Evolutionary conservation across 30 jellyfish, hydroid and myxozoan genomes (phyloP), one percentile per base, ranked within the genome.

Genomic region (Cassiopea xamachana): DNA sequence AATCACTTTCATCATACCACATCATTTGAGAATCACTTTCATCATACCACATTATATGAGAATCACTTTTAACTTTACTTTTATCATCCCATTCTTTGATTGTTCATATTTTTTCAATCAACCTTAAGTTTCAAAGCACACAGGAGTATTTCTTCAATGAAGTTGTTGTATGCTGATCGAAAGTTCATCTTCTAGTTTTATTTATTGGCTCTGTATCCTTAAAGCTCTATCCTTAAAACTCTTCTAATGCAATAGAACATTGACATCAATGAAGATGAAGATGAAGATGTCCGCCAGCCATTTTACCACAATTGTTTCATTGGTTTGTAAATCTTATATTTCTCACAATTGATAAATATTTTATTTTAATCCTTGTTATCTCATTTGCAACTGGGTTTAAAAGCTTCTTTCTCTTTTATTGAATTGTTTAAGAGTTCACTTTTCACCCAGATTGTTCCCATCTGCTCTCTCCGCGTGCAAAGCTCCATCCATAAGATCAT

Each of bases 391-490:
- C 78, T 84, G 85, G 64, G 58, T 58, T 58, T 70, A 84, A 84
- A 84, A 84, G 84, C 92, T 70, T 84, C 92, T 72, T 84, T 71
- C 46, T 69, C 85, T 69, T 84, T 55, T 74, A 17, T 73, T 64
- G 92, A 84, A 84, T 84, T 84, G 77, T 73, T 51, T 18, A 46
- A 72, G 62, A 73, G 85, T 73, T 61, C 79, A 50, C 60, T 19
- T 50, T 47, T 45, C n/a, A 85, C 64, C 92, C 92, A 84, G 74
- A 84, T 84, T 84, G 92, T 43, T 19, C 46, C 85, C 92, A 84
- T 84, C 83, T 84, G 92, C 59, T 58, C 84, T 47, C 69, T 46
- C 92, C 84, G 77, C 85, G 83, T 84, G 84, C 69, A 48, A 48
- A 48, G 79, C 44, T 47, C 48, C 61, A 51, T 82, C 74, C 2